These are phyloP conservation scores for Trimorus sp. DNA, from an alignment of 2,888 invertebrate species.

Conservation along the genomic window DNA sequence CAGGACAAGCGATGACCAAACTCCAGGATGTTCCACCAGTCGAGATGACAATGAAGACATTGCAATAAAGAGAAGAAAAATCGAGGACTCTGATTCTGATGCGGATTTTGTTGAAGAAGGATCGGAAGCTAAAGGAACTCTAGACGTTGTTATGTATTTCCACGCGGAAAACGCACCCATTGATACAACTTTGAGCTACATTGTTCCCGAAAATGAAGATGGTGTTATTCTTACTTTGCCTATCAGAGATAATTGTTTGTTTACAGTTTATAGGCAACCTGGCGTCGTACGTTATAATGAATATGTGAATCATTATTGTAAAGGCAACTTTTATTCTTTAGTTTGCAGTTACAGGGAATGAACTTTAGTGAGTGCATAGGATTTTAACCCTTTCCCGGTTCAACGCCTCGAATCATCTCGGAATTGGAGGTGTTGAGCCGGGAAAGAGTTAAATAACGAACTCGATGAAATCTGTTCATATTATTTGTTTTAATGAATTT, in stretches of 20 bases:
- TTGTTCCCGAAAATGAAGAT: slow-evolving; percentile 76
- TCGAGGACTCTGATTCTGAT: neutral
- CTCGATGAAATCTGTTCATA: neutral
- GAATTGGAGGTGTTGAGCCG: too few species aligned
- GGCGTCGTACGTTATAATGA: slow-evolving; percentile 81
- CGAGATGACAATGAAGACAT: neutral
- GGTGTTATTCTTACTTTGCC: slow-evolving; percentile 85
- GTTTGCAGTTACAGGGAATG: slow-evolving; percentile 78
- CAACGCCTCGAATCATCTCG: too few species aligned
- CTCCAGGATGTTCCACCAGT: neutral
- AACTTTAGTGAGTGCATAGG: neutral
- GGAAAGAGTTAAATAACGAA: too few species aligned
- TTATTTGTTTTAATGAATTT: neutral
- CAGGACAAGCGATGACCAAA: too few species aligned
- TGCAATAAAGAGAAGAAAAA: slow-evolving; percentile 3
- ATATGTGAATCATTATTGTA: slow-evolving; percentile 77
- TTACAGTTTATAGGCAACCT: slow-evolving; percentile 85
- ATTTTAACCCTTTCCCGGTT: too few species aligned
- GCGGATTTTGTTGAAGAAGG: slow-evolving; percentile 12
- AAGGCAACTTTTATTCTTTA: slow-evolving; percentile 77
- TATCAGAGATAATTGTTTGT: slow-evolving; percentile 86
- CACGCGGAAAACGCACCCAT: slow-evolving; percentile 70
- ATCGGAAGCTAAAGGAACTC: slow-evolving; percentile 49
- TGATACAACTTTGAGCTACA: slow-evolving; percentile 75
- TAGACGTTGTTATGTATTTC: slow-evolving; percentile 79